Conservation (phyloP, 1,140 invertebrate species). For the Palaemon carinicauda region DNA sequence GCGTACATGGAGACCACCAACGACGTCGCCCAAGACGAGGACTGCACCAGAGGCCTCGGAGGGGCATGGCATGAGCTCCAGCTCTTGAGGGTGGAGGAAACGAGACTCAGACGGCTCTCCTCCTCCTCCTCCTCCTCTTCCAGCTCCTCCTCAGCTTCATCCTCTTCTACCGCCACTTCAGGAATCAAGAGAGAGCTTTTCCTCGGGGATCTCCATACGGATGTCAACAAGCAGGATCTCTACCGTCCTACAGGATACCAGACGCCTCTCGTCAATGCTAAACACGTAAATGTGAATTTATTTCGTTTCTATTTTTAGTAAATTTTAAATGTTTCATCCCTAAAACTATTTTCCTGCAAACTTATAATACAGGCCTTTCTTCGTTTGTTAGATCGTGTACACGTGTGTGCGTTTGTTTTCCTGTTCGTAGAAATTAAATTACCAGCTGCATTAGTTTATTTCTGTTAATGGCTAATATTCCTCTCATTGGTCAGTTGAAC, state of each 20-base stretch:
- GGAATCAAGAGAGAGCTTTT: constrained; percentile 1
- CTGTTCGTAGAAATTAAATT: too few relatives aligned
- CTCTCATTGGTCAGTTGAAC: too few relatives aligned
- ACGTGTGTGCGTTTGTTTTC: neutral
- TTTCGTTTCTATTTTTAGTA: neutral
- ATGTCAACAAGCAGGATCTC: constrained; percentile 23
- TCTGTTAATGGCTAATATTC: too few relatives aligned
- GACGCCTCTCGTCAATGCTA: constrained; percentile 27
- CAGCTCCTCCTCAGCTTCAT: neutral
- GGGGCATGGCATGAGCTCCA: constrained; percentile 43
- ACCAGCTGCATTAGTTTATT: too few relatives aligned
- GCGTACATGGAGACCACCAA: constrained; percentile 41
- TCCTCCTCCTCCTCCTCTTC: too few relatives aligned
- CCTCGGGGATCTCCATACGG: constrained; percentile 34
- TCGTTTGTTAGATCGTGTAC: neutral
- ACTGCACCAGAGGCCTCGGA: constrained; percentile 24
- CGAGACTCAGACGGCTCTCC: neutral
- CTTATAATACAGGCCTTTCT: too few relatives aligned
- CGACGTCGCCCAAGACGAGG: constrained; percentile 39
- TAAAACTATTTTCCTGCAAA: too few relatives aligned
- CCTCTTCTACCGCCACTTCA: neutral
- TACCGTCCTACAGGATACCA: constrained; percentile 45
- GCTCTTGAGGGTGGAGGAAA: constrained; percentile 38
- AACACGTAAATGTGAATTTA: constrained; percentile 24
- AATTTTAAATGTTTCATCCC: too few relatives aligned